A percentile compares a stretch with the other conserved stretches of the same genome.
phyloP scores from a whole-genome alignment of 2,888 invertebrate genomes.

The Rhingia campestris region DNA sequence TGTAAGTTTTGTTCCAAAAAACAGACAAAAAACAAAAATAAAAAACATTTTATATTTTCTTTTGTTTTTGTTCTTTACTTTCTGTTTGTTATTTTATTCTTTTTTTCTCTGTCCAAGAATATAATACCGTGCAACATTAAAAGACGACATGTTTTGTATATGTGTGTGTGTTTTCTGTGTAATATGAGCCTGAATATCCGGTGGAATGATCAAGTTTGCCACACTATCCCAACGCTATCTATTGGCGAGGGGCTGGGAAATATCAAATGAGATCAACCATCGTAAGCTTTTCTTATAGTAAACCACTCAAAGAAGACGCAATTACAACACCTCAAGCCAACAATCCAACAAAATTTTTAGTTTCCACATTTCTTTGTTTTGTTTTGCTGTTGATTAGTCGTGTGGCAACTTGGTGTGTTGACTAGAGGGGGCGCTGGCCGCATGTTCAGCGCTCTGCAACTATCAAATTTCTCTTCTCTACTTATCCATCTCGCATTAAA shows the following conservation, averaged over 20 bases:
- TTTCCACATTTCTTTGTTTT: slow-evolving; percentile 34
- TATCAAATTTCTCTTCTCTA: slow-evolving; percentile 51
- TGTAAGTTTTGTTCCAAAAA: slow-evolving; percentile 88
- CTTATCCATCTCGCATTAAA: slow-evolving; percentile 39
- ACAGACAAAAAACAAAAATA: slow-evolving; percentile 72
- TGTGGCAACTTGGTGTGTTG: slow-evolving; percentile 68
- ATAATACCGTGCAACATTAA: slow-evolving; percentile 47
- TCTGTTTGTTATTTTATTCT: slow-evolving; percentile 30
- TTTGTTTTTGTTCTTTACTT: slow-evolving; percentile 10
- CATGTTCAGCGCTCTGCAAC: slow-evolving; percentile 74
- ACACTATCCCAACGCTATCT: not conserved
- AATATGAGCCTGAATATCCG: not conserved
- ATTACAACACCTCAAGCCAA: slow-evolving; percentile 68
- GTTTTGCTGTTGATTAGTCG: slow-evolving; percentile 42
- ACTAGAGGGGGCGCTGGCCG: slow-evolving; percentile 52
- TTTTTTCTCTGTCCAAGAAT: slow-evolving; percentile 27
- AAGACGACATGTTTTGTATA: slow-evolving; percentile 61
- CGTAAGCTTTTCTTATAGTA: slow-evolving; percentile 56
- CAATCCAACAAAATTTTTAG: slow-evolving; percentile 13
- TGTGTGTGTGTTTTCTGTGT: slow-evolving; percentile 49
- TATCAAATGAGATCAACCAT: slow-evolving; percentile 7
- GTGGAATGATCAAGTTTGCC: slow-evolving; percentile 7
- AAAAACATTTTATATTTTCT: slow-evolving; percentile 35
- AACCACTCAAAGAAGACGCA: slow-evolving; percentile 72
- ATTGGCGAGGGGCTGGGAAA: not conserved